phyloP scores from a whole-genome alignment of 2,888 invertebrate species.

The Hyalella azteca region DNA sequence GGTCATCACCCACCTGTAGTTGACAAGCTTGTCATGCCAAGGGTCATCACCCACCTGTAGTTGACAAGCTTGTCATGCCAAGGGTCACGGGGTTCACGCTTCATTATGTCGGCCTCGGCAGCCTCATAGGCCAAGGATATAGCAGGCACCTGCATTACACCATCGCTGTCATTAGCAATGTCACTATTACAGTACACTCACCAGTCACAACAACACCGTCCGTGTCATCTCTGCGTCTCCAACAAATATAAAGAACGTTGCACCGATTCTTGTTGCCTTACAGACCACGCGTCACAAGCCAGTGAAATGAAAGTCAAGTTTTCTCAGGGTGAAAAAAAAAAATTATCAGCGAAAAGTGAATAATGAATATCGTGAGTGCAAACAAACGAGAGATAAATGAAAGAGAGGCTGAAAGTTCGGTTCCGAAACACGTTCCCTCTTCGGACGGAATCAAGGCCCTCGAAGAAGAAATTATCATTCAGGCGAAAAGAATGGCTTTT shows the following conservation, averaged over 20 bases:
- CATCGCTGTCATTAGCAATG: conserved; percentile 24
- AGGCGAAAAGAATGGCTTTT: conserved; percentile 10
- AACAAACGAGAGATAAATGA: neutral
- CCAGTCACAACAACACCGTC: neutral
- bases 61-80: conserved; percentile 91
- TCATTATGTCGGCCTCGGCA: conserved; percentile 93
- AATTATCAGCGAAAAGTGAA: no score
- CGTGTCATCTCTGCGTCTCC: neutral
- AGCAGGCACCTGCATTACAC: conserved; percentile 76
- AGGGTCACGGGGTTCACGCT: conserved; percentile 87
- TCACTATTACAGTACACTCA: neutral
- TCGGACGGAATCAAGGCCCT: neutral
- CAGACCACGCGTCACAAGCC: neutral
- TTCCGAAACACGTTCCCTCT: neutral
- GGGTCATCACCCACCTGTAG: conserved; percentile 73
- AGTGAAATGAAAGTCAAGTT: no score
- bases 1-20: conserved; percentile 73
- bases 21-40: conserved; percentile 84
- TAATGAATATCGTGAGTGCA: neutral
- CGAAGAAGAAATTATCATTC: neutral
- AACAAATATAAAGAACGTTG: neutral
- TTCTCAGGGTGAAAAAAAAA: no score
- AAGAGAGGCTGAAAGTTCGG: neutral
- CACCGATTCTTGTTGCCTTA: neutral
- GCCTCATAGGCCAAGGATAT: conserved; percentile 91